Conservation (phyloP, 2,888 invertebrate genomes). For the Cephus pulcher region DNA sequence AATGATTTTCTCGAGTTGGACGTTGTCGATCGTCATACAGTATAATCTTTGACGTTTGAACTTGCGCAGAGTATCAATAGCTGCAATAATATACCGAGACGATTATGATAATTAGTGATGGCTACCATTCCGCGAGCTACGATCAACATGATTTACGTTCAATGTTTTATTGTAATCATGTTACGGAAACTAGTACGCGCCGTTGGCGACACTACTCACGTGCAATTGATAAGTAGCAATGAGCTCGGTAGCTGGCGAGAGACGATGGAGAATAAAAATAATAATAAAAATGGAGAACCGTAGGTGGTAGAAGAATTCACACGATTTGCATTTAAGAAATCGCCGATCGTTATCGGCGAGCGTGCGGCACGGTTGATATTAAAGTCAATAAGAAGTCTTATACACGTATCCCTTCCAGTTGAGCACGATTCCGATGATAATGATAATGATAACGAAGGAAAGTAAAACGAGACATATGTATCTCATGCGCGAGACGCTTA, state of each 20-base stretch:
- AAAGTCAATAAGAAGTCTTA: not conserved
- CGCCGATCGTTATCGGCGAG: not conserved
- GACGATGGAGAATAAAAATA: not conserved
- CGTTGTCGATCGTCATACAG: not conserved
- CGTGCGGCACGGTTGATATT: not conserved
- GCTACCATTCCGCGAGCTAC: conserved; percentile 39
- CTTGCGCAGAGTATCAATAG: not conserved
- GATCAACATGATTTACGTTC: conserved; percentile 56
- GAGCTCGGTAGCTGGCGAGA: not conserved
- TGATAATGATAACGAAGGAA: conserved; percentile 5
- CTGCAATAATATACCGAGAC: conserved; percentile 28
- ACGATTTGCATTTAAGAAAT: not conserved
- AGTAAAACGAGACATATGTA: conserved; percentile 1
- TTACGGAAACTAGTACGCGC: not conserved
- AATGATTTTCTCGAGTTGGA: not conserved
- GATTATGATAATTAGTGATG: conserved; percentile 47
- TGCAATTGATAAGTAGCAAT: conserved; percentile 16
- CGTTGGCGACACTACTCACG: conserved; percentile 4
- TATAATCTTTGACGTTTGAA: not conserved
- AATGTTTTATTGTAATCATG: conserved; percentile 34
- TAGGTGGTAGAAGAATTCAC: not conserved
- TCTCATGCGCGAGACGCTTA: not conserved
- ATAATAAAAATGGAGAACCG: conserved; percentile 4
- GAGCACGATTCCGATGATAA: not conserved
- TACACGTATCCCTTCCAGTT: not conserved